Evolutionary conservation across 2,113 vertebrate species (phyloP).

Genomic region (Ivindomyrus marchei): DNA sequence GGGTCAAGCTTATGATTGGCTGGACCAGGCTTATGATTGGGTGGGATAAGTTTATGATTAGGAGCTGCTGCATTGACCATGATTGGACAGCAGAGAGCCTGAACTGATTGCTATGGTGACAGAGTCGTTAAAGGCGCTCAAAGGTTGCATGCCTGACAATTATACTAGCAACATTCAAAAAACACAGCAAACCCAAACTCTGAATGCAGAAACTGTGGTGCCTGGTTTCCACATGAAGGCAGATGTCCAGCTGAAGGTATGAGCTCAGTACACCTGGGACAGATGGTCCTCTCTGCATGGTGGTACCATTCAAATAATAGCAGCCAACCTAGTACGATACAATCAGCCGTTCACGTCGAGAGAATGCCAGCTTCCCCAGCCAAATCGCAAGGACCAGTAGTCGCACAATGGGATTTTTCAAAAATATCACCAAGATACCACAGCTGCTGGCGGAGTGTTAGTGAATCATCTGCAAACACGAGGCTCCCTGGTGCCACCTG

Average conservation of each 20-base stretch:
- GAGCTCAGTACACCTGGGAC: not conserved
- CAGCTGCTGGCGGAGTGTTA: not conserved
- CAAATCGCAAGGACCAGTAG: not conserved
- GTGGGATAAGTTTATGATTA: not conserved
- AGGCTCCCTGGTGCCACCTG: not conserved
- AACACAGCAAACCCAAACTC: not conserved
- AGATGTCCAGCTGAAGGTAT: not conserved
- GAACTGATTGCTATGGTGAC: not conserved
- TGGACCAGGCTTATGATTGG: too few relatives aligned
- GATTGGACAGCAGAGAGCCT: not conserved
- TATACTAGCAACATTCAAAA: not conserved
- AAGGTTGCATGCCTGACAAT: not conserved
- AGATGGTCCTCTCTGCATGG: not conserved
- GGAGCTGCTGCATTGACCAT: not conserved
- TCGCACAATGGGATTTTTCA: not conserved
- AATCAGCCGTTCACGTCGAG: not conserved
- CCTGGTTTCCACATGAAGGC: not conserved
- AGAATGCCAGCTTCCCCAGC: not conserved
- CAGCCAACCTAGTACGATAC: not conserved
- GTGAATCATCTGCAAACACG: not conserved
- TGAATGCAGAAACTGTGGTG: not conserved
- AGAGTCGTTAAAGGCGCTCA: not conserved
- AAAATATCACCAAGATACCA: not conserved
- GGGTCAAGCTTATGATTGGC: not conserved
- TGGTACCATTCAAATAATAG: not conserved